Percentiles rank a stretch among this genome's conserved stretches.
Conservation (phyloP, 2,113 vertebrate species). For the Morphnarchus princeps region DNA sequence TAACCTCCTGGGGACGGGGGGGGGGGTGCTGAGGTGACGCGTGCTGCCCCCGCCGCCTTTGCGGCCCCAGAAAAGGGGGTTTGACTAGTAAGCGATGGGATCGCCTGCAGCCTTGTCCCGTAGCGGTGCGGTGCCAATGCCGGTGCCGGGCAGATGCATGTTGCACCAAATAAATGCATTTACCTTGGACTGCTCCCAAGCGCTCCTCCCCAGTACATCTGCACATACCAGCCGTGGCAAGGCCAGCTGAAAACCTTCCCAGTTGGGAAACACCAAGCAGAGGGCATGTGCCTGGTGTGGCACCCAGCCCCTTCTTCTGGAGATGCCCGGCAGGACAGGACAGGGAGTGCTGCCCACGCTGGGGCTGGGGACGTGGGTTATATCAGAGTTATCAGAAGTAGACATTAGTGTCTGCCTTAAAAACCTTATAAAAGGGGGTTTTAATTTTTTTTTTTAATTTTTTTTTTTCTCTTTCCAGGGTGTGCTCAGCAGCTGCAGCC, state of each 20-base stretch:
- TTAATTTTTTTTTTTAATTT: no score
- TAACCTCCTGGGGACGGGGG: neutral
- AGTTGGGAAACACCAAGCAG: neutral
- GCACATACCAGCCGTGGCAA: neutral
- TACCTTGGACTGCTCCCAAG: neutral
- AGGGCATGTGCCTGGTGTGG: neutral
- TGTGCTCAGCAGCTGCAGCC: neutral
- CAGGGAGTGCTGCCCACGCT: neutral
- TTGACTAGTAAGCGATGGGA: accelerated
- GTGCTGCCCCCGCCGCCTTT: neutral
- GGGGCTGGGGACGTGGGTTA: neutral
- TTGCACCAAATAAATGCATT: neutral
- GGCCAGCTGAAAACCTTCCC: neutral
- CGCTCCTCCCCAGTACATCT: neutral
- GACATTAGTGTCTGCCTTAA: neutral
- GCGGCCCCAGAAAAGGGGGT: neutral
- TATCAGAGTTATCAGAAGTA: neutral
- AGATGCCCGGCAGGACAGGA: neutral
- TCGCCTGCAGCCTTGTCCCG: neutral
- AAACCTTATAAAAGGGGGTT: neutral
- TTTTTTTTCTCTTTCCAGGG: neutral
- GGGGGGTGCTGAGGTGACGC: neutral
- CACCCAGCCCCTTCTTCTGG: neutral
- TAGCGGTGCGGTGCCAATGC: neutral
- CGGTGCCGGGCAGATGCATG: neutral